Conservation (phyloP, 2,797 vertebrate genomes). For the Nannoperca obscura region DNA sequence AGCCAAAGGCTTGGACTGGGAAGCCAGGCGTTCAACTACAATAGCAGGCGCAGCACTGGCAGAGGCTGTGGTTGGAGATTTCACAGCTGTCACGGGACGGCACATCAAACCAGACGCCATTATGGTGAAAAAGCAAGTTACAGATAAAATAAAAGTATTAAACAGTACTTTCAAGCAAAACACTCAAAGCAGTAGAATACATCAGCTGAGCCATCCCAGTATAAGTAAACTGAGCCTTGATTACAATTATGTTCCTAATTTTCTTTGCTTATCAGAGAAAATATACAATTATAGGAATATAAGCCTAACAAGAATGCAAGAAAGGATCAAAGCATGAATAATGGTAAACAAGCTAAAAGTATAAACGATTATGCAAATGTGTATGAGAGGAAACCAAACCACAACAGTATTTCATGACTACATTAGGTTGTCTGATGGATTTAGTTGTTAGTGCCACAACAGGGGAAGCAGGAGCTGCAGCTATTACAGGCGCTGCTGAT, state of each 20-base stretch:
- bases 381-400: neutral
- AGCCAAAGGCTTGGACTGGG: constrained; percentile 7
- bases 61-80: constrained; percentile 18
- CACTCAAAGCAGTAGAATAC: neutral
- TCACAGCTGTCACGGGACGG: constrained; percentile 45
- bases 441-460: neutral
- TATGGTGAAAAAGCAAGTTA: constrained; percentile 59
- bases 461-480: too few species aligned
- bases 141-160: constrained; percentile 24
- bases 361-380: neutral
- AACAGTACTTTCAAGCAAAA: constrained; percentile 6
- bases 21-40: neutral
- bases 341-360: neutral
- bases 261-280: constrained; percentile 2
- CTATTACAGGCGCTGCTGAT: neutral
- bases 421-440: neutral
- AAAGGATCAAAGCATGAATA: neutral
- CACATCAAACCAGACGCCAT: constrained; percentile 30
- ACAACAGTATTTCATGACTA: neutral
- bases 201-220: neutral
- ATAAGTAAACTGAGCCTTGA: neutral
- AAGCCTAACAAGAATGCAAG: neutral
- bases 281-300: neutral
- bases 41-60: neutral
- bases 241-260: neutral